Evolutionary conservation across 1,140 invertebrate species (phyloP), one percentile per base, ranked within the genome.

Genomic region (Aethina tumida): DNA sequence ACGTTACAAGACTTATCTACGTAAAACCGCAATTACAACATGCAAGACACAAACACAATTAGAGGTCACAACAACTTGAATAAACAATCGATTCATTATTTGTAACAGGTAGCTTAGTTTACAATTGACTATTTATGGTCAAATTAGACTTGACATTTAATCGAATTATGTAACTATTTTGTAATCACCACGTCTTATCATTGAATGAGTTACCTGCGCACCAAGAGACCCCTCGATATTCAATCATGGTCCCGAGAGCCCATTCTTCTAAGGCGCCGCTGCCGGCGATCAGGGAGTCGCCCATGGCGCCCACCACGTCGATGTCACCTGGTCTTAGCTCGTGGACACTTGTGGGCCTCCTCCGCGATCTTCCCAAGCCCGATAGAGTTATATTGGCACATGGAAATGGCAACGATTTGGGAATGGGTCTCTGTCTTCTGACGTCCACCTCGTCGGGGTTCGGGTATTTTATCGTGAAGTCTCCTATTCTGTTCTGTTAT

Each of bases 201-300:
- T n/a, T n/a, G n/a, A n/a, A n/a, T n/a, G n/a, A n/a, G 21, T 51
- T 59, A 75, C 76, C 81, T 39, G 70, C 70, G 58, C 76, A 79
- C 79, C 81, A 86, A 3, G 82, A 84, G 0, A 85, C 74, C 9
- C 84, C 84, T 39, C 83, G 62, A 45, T 83, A 78, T 50, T 86
- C 81, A 24, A 83, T 75, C 33, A 84, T 73, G 2, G 81, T 75
- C 6, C 77, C 81, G 2, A 84, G 55, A 2, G 81, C 75, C 47
- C 70, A 82, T 43, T 77, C 73, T 37, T 84, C 81, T 33, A 82
- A 56, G 0, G 82, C 80, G 2, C 83, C 83, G 47, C 77, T 85
- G 17, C 74, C 83, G 4, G 82, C 84, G 0, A 82, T 73, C 30
- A 89, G 54, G 1, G 81, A 85, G 58, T 89, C 85, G 4, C 85